phyloP scores from a whole-genome alignment of 1,140 invertebrate genomes.

The Drosophila eugracilis region DNA sequence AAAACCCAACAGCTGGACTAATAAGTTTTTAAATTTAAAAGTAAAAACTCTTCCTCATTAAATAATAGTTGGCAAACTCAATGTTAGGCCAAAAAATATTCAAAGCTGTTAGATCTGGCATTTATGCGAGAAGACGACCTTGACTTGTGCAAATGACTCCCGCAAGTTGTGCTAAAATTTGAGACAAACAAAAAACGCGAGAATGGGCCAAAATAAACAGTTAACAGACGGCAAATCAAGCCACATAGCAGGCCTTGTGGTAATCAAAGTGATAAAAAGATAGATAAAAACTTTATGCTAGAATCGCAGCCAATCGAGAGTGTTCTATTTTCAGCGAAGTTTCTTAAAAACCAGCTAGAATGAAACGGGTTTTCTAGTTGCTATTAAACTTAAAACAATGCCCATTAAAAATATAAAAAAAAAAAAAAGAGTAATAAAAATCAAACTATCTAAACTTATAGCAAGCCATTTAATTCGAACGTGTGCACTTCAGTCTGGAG shows the following conservation, averaged over 20 bases:
- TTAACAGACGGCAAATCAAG: constrained; percentile 38
- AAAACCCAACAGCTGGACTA: neutral
- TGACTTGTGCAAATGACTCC: constrained; percentile 45
- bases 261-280: constrained; percentile 28
- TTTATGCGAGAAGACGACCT: constrained; percentile 44
- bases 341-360: constrained; percentile 6
- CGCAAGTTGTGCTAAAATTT: constrained; percentile 58
- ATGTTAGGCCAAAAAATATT: too few species aligned
- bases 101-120: constrained; percentile 37
- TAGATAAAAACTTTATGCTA: constrained; percentile 3
- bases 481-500: constrained; percentile 39
- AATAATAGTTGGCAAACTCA: too few species aligned
- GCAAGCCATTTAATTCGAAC: constrained; percentile 48
- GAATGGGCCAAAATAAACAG: constrained; percentile 29
- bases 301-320: constrained; percentile 34
- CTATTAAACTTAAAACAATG: constrained; percentile 20
- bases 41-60: neutral
- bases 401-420: too few species aligned
- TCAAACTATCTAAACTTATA: constrained; percentile 46
- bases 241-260: constrained; percentile 34
- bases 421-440: constrained; percentile 21
- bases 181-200: constrained; percentile 50
- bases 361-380: constrained; percentile 30
- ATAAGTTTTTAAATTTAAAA: neutral
- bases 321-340: constrained; percentile 48